phyloP scores from a whole-genome alignment of 2,888 invertebrate species.

The Pyrrhosoma nymphula region DNA sequence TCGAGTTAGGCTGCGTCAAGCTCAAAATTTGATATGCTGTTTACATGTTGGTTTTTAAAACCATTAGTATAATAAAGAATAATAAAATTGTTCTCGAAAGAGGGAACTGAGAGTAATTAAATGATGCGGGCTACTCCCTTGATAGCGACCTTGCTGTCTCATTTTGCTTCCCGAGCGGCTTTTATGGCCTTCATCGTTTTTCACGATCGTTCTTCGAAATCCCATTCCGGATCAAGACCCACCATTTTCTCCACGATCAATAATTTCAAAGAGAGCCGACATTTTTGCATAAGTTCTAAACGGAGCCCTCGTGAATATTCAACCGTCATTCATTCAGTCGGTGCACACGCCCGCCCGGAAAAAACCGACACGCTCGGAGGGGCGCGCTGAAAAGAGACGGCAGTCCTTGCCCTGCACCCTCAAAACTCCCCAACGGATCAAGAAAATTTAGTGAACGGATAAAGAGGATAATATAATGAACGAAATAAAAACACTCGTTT shows the following conservation, averaged over 20 bases:
- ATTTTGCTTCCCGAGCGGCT: neutral
- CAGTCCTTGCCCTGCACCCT: neutral
- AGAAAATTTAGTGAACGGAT: neutral
- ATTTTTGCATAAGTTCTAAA: conserved; percentile 18
- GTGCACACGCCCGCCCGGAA: neutral
- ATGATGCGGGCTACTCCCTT: neutral
- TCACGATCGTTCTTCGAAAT: conserved; percentile 9
- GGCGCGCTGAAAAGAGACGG: neutral
- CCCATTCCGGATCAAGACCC: neutral
- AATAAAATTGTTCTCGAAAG: neutral
- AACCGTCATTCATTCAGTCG: neutral
- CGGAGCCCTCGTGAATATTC: conserved; percentile 9
- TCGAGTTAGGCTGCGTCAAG: neutral
- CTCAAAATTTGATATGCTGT: neutral
- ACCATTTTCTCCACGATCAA: conserved; percentile 18
- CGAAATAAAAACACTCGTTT: neutral
- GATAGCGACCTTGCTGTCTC: neutral
- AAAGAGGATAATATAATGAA: neutral
- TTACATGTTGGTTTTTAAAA: neutral
- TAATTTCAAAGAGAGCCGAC: conserved; percentile 26
- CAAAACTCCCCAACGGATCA: neutral
- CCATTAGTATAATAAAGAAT: neutral
- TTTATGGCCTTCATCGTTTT: neutral
- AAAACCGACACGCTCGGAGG: neutral
- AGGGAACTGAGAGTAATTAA: conserved; percentile 19